Evolutionary conservation across 2,888 invertebrate species (phyloP), one percentile per base, ranked within the genome.

Genomic region (Listrodromus nycthemerus): DNA sequence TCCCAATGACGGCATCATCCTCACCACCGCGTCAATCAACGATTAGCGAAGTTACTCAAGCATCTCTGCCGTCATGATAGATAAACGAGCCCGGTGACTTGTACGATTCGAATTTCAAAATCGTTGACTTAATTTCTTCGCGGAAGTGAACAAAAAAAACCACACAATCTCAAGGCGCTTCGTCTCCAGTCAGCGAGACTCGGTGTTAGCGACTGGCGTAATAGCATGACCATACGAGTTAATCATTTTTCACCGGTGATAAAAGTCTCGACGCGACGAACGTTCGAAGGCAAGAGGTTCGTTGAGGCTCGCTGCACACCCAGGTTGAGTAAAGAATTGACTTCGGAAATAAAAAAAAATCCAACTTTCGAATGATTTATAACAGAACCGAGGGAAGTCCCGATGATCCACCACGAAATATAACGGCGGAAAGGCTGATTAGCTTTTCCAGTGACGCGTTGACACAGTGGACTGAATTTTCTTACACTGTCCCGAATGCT

Each of bases 31-130:
- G n/a, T 74, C 48, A 48, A 27, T 30, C 65, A 75, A 41, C 19
- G 33, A 0, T 78, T 50, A 65, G 21, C 19, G 61, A 67, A 58
- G 65, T 50, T 30, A 30, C 27, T 24, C 66, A 58, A 37, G 52
- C 71, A 71, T 87, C 93, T 87, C 94, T 94, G 24, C 78, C 94
- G 94, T 37, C 21, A 30, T 61, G 61, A 61, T 30, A 50, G 65
- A 58, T 78, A 66, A 70, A 78, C 55, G 69, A 79, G 69, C 16
- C 37, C 50, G 19, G 66, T 65, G 50, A 37, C 21, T 27, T 30
- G 27, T n/a, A 58, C 58, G 63, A 76, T 50, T 52, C 58, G 67
- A 45, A 80, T 80, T 69, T 30, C 48, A 80, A 73, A 63, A 55
- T 80, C 69, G 67, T 80, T 80, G 65, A 80, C 50, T 73, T 74